Percentiles rank a stretch among this genome's conserved stretches.
phyloP scores from a whole-genome alignment of 2,113 vertebrate genomes.

The Gopherus flavomarginatus region DNA sequence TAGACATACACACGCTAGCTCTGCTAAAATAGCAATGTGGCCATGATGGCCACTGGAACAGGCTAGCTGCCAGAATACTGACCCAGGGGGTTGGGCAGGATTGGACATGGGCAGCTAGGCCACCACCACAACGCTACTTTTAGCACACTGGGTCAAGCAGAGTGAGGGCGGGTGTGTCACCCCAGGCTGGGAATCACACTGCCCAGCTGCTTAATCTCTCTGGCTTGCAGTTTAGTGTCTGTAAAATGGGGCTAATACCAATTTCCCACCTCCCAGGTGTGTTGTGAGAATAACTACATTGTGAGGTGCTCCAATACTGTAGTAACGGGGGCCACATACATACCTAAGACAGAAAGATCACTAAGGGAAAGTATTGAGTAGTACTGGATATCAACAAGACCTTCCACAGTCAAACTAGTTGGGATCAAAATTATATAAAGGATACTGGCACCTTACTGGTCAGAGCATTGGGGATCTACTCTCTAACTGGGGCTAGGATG shows the following conservation, averaged over 20 bases:
- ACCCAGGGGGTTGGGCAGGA: background rate
- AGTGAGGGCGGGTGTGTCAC: background rate
- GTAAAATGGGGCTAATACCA: no score
- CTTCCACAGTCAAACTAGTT: background rate
- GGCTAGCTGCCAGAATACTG: no score
- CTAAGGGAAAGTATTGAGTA: background rate
- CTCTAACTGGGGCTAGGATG: background rate
- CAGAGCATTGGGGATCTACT: background rate
- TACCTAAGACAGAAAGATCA: background rate
- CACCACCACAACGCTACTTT: background rate
- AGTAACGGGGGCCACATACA: no score
- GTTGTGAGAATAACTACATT: no score
- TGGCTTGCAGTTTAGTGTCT: no score
- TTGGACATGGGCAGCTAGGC: background rate
- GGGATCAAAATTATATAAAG: background rate
- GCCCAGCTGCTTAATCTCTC: no score
- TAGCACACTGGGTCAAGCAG: background rate
- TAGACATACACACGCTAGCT: no score
- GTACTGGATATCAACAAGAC: background rate
- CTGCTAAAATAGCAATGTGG: no score
- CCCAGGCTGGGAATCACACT: background rate
- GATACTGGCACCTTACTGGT: background rate
- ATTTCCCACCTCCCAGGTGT: no score
- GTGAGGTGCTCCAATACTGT: no score
- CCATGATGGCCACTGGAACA: no score